phyloP scores from a whole-genome alignment of 1,140 invertebrate genomes.

The Protaetia brevitarsis region DNA sequence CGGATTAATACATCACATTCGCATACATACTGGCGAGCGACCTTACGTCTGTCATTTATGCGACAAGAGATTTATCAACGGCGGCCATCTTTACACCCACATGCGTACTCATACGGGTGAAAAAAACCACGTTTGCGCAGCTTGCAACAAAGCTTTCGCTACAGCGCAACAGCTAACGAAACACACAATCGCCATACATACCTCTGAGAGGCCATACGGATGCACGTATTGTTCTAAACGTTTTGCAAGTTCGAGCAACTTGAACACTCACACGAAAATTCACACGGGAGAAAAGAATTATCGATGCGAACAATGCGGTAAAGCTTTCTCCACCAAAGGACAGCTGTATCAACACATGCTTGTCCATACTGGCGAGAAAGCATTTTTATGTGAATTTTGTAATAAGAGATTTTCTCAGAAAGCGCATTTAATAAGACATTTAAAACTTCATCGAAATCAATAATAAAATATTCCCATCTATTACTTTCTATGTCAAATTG shows the following conservation, averaged over 20 bases:
- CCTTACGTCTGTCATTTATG: conserved; percentile 64
- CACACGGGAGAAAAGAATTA: conserved; percentile 61
- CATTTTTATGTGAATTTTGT: conserved; percentile 73
- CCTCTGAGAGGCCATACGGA: conserved; percentile 58
- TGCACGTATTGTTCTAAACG: conserved; percentile 52
- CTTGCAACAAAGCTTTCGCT: conserved; percentile 56
- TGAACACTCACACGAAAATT: conserved; percentile 47
- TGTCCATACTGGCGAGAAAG: conserved; percentile 59
- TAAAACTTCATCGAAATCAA: conserved; percentile 41
- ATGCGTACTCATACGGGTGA: conserved; percentile 61
- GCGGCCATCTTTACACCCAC: conserved; percentile 49
- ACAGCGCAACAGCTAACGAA: conserved; percentile 56
- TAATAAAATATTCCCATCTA: not conserved
- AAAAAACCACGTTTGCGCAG: conserved; percentile 57
- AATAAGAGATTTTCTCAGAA: conserved; percentile 75
- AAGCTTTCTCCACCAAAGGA: conserved; percentile 49
- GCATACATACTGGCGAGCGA: conserved; percentile 59
- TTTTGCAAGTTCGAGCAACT: conserved; percentile 48
- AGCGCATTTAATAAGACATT: conserved; percentile 60
- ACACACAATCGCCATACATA: conserved; percentile 66
- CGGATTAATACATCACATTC: conserved; percentile 44
- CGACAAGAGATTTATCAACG: conserved; percentile 55
- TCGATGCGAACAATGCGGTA: conserved; percentile 49
- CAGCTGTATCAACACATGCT: conserved; percentile 57
- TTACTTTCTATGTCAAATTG: too few species aligned